These are phyloP conservation scores for Eupithecia insigniata DNA, from an alignment of 2,888 invertebrate species.

Conservation along the genomic window DNA sequence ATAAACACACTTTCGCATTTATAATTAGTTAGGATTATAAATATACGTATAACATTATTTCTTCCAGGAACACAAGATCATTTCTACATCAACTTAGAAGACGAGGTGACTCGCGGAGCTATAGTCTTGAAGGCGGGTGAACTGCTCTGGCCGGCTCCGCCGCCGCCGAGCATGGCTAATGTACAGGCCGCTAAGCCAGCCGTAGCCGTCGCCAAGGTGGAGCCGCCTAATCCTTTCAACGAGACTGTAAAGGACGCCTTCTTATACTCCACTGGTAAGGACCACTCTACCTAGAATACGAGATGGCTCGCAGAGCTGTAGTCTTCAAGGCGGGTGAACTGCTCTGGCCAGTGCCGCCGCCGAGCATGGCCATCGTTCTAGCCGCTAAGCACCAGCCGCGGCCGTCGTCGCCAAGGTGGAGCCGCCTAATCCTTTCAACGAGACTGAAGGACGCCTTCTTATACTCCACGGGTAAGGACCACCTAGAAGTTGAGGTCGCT, in stretches of 20 bases:
- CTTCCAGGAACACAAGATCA: constrained; percentile 89
- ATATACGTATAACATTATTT: background rate
- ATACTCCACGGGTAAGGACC: constrained; percentile 87
- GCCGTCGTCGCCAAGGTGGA: constrained; percentile 72
- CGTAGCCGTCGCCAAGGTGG: constrained; percentile 67
- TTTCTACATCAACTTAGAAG: constrained; percentile 91
- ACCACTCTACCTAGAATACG: constrained; percentile 91
- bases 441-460: constrained; percentile 87
- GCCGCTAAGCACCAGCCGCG: constrained; percentile 70
- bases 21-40: no score
- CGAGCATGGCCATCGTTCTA: constrained; percentile 60
- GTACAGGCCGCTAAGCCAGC: constrained; percentile 70
- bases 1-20: no score
- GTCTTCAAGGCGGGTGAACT: constrained; percentile 89
- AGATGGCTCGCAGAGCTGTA: constrained; percentile 93
- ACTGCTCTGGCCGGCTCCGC: constrained; percentile 92
- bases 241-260: constrained; percentile 88
- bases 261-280: constrained; percentile 87
- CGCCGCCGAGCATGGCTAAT: constrained; percentile 74
- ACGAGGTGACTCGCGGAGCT: constrained; percentile 94
- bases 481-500: constrained; percentile 91
- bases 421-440: constrained; percentile 87
- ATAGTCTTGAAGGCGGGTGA: constrained; percentile 90
- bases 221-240: constrained; percentile 87
- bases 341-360: constrained; percentile 92